Percentiles rank a stretch among this genome's conserved stretches.
Evolutionary conservation across 2,113 vertebrate species (phyloP).

Genomic region (Mirza zaza): DNA sequence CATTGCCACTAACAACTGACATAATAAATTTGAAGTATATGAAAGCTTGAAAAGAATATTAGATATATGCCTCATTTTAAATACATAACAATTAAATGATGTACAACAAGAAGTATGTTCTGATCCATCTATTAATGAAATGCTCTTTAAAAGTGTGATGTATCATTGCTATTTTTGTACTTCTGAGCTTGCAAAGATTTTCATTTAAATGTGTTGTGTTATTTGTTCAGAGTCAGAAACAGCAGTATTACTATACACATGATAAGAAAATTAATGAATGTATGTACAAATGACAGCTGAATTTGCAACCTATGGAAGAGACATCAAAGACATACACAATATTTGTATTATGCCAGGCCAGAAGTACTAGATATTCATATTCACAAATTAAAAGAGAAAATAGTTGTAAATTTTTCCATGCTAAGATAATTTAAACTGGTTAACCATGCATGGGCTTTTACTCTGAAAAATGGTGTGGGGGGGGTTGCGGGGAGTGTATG

Average conservation of each 20-base stretch:
- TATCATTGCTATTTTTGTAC: conserved; percentile 60
- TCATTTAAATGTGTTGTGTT: conserved; percentile 52
- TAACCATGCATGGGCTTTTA: not conserved
- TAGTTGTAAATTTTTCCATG: not conserved
- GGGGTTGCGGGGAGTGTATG: not conserved
- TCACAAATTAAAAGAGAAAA: not conserved
- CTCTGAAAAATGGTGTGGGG: not conserved
- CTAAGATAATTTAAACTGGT: not conserved
- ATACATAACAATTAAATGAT: conserved; percentile 83
- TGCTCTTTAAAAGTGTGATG: conserved; percentile 80
- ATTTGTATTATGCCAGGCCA: not conserved
- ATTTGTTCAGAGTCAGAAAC: conserved; percentile 64
- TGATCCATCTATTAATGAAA: conserved; percentile 82
- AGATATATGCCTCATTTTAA: conserved; percentile 79
- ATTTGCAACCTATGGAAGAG: not conserved
- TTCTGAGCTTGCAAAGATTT: conserved; percentile 60
- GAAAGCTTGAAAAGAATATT: conserved; percentile 75
- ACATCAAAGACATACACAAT: not conserved
- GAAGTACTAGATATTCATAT: not conserved
- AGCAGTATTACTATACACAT: not conserved
- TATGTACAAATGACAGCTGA: not conserved
- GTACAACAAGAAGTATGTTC: conserved; percentile 77
- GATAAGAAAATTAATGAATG: conserved; percentile 27
- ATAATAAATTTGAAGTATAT: conserved; percentile 83
- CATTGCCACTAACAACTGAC: conserved; percentile 79